Evolutionary conservation across 2,888 invertebrate genomes (phyloP), one percentile per base, ranked within the genome.

Genomic region (Melieria omissa): DNA sequence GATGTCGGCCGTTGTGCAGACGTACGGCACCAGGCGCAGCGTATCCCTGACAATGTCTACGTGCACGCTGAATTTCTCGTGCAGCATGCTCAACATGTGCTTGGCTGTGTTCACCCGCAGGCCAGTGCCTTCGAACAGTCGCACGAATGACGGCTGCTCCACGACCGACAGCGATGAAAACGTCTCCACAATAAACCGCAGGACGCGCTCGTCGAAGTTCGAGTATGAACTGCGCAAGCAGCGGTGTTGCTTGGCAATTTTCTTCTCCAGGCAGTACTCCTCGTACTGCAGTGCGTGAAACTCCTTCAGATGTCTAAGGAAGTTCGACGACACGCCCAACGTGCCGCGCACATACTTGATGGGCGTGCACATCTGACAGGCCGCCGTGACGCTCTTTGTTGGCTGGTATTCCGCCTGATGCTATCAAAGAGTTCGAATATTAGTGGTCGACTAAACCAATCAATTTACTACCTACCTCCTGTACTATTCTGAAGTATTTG

Each of bases 281-380:
- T 67, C 60, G 45, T 73, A 74, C 44, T 73, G 45, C 4, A n/a
- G 9, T 29, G 49, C 66, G 45, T 74, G 74, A n/a, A 58, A 61
- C 6, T 42, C 57, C 60, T 70, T 72, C 1, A 74, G 54, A 54
- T 74, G 74, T 65, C 70, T 66, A 5, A 74, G 52, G n/a, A 74
- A 74, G 47, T 74, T 74, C n/a, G 74, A 74, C 6, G 73, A 67
- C 4, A 73, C 73, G 47, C 67, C 70, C 4, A 74, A 12, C 3
- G 74, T 67, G 7, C 74, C 74, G 60, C 61, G 72, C 45, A 74
- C 64, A 3, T 55, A 42, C 12, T 67, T 74, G 14, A 29, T 54
- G 8, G 54, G 45, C 4, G 12, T 41, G 14, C 74, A 74, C 12
- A 74, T 67, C 44, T 67, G 70, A 10, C 74, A 74, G 8, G 66